These are phyloP conservation scores for Leptodactylus fuscus DNA, from an alignment of 2,113 vertebrate species.

Conservation along the genomic window DNA sequence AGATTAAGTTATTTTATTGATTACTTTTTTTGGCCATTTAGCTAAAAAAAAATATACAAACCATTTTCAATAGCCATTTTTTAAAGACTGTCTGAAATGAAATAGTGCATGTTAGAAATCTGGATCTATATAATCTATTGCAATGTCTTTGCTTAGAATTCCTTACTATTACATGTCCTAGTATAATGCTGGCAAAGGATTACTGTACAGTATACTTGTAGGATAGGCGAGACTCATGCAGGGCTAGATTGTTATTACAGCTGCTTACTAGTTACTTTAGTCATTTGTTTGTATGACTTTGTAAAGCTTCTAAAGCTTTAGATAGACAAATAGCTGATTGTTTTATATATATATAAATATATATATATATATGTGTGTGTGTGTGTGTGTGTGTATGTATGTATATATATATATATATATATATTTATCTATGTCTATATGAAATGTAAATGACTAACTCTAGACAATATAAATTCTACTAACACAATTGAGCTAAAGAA, in stretches of 20 bases:
- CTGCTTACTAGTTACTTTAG: background rate
- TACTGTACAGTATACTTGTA: background rate
- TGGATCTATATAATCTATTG: too few species aligned
- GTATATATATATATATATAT: too few species aligned
- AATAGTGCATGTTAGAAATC: background rate
- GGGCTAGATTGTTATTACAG: background rate
- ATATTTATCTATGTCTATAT: background rate
- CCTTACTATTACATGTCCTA: too few species aligned
- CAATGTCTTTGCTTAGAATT: background rate
- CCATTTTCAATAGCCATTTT: too few species aligned
- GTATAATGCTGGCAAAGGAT: background rate
- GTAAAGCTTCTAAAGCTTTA: too few species aligned
- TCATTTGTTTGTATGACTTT: background rate
- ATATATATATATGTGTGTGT: too few species aligned
- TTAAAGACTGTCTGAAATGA: too few species aligned
- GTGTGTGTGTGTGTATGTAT: background rate
- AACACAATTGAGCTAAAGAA: background rate
- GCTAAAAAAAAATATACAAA: too few species aligned
- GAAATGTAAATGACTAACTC: background rate
- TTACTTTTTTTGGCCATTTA: too few species aligned
- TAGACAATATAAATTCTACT: too few species aligned
- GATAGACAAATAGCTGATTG: too few species aligned
- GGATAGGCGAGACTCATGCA: background rate
- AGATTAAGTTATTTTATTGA: background rate
- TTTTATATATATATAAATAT: too few species aligned